These are phyloP conservation scores for Solea senegalensis DNA, from an alignment of 2,113 vertebrate species.

Conservation along the genomic window DNA sequence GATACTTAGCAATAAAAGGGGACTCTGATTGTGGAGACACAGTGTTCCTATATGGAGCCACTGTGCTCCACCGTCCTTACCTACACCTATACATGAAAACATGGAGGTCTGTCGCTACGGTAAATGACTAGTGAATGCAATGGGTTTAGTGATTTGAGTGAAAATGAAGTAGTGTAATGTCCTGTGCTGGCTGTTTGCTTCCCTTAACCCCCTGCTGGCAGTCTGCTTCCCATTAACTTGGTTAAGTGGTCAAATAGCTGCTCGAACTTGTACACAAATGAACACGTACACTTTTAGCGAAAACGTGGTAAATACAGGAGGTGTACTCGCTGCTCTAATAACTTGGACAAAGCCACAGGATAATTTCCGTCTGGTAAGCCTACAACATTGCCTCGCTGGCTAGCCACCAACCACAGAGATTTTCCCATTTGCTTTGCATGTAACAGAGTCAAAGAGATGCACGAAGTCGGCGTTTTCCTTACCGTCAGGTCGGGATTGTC, in stretches of 20 bases:
- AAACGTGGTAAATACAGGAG: not conserved
- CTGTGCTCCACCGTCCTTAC: not conserved
- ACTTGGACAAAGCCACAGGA: conserved; percentile 24
- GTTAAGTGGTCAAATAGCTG: conserved; percentile 16
- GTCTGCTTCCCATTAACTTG: conserved; percentile 31
- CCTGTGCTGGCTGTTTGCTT: conserved; percentile 17
- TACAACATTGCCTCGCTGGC: conserved; percentile 40
- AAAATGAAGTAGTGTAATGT: conserved; percentile 13
- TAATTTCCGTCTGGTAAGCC: conserved; percentile 43
- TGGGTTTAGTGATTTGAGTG: not conserved
- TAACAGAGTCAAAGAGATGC: conserved; percentile 43
- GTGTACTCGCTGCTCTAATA: not conserved
- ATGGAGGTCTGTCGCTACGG: not conserved
- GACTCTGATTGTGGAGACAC: not conserved
- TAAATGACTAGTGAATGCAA: not conserved
- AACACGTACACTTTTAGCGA: not conserved
- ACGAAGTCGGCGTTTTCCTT: conserved; percentile 70
- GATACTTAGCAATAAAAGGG: not conserved
- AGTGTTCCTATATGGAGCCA: not conserved
- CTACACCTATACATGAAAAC: not conserved
- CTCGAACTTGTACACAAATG: conserved; percentile 13
- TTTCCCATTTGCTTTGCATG: conserved; percentile 56
- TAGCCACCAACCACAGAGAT: conserved; percentile 61
- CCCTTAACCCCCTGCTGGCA: conserved; percentile 38
- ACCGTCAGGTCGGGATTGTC: conserved; percentile 88